phyloP scores from a whole-genome alignment of 2,797 vertebrate genomes.

The Tachyglossus aculeatus region DNA sequence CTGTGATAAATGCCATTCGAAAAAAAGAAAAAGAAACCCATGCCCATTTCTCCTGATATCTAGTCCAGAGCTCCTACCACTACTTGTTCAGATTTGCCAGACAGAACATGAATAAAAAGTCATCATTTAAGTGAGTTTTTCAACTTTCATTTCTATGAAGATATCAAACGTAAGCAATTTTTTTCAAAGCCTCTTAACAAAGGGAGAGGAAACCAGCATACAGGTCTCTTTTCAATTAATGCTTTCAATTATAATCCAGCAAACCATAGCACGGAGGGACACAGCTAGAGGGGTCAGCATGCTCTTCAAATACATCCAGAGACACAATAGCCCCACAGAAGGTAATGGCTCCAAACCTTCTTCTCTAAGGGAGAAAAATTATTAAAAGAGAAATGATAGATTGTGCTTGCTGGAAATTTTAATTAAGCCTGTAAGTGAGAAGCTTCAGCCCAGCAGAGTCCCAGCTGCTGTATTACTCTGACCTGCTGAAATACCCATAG shows the following conservation, averaged over 20 bases:
- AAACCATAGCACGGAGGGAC: not conserved
- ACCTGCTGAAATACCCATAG: conserved; percentile 32
- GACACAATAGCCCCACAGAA: not conserved
- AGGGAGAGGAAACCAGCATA: not conserved
- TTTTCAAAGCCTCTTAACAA: not conserved
- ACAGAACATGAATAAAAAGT: too few relatives aligned
- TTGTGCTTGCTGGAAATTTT: conserved; percentile 59
- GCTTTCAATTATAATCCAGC: conserved; percentile 4
- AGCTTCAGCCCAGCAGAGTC: conserved; percentile 29
- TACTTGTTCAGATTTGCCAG: too few relatives aligned
- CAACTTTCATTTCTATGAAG: too few relatives aligned
- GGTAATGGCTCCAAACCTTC: not conserved
- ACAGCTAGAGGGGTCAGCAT: not conserved
- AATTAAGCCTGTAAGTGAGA: conserved; percentile 70
- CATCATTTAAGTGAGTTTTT: too few relatives aligned
- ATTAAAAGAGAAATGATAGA: conserved; percentile 51
- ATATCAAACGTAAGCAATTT: conserved; percentile 4
- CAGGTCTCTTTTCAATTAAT: conserved; percentile 2
- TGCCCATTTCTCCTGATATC: too few relatives aligned
- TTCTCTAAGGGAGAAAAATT: conserved; percentile 18
- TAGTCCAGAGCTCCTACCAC: too few relatives aligned
- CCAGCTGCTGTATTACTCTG: conserved; percentile 37
- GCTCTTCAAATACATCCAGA: conserved; percentile 15
- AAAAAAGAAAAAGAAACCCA: too few relatives aligned
- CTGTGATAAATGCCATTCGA: too few relatives aligned